Conservation (phyloP, 2,113 vertebrate species). For the Crotalus tigris region DNA sequence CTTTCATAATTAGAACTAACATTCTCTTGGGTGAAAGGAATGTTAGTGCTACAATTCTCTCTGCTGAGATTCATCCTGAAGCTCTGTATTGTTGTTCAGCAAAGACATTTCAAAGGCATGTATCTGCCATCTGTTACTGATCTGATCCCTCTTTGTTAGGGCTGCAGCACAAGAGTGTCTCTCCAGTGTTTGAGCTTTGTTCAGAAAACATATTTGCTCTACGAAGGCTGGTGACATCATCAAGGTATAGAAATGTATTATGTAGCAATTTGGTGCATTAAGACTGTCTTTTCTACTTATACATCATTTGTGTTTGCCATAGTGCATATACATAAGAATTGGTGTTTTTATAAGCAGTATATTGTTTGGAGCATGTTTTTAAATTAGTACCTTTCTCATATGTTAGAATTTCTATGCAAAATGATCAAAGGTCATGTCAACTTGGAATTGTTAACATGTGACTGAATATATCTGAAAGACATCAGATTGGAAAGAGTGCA, state of each 20-base stretch:
- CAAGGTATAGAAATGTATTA: not conserved
- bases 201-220: not conserved
- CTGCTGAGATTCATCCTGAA: not conserved
- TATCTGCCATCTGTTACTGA: constrained; percentile 6
- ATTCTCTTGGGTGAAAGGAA: not conserved
- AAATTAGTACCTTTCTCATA: not conserved
- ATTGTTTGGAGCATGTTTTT: not conserved
- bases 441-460: not conserved
- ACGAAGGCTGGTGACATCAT: not conserved
- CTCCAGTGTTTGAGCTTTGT: not conserved
- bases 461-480: not conserved
- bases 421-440: not conserved
- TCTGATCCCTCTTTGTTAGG: not conserved
- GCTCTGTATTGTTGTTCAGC: not conserved
- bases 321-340: not conserved
- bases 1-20: not conserved
- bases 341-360: not conserved
- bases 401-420: not conserved
- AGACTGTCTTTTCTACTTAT: not conserved
- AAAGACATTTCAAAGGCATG: constrained; percentile 9
- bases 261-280: not conserved
- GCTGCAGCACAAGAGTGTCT: not conserved
- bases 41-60: not conserved
- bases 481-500: not conserved
- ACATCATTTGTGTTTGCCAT: not conserved